A percentile compares a stretch with the other conserved stretches of the same genome.
Conservation (phyloP, 2,113 vertebrate species). For the Pterocles orientalis region DNA sequence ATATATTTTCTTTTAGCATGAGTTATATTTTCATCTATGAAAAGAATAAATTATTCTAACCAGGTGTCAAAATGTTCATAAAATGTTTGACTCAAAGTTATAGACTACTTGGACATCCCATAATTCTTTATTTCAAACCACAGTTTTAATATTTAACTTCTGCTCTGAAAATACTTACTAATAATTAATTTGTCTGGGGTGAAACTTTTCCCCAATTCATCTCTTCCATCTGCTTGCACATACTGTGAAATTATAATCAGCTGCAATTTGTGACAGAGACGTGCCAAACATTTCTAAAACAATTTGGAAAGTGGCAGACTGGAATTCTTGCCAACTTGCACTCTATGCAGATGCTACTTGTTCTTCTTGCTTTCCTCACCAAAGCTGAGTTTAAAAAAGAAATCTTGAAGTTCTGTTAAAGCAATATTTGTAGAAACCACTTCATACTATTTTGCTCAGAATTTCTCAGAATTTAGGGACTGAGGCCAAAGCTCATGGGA, state of each 20-base stretch:
- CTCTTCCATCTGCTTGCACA: constrained; percentile 80
- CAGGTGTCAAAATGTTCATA: constrained; percentile 29
- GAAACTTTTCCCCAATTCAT: constrained; percentile 75
- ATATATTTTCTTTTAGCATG: background rate
- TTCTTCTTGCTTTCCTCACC: constrained; percentile 66
- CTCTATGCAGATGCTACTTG: constrained; percentile 74
- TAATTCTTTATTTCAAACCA: constrained; percentile 51
- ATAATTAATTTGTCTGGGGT: constrained; percentile 77
- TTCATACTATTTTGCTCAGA: constrained; percentile 53
- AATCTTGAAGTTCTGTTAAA: constrained; percentile 65
- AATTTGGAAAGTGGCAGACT: constrained; percentile 81
- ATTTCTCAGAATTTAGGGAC: constrained; percentile 1
- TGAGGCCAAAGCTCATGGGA: background rate
- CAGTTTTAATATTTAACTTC: constrained; percentile 67
- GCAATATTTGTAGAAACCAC: constrained; percentile 55
- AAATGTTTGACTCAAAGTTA: constrained; percentile 32
- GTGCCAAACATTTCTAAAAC: constrained; percentile 82
- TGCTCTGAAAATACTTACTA: constrained; percentile 69
- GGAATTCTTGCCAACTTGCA: constrained; percentile 70
- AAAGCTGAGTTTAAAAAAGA: constrained; percentile 66
- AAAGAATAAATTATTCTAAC: constrained; percentile 8
- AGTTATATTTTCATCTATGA: background rate
- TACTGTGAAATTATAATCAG: constrained; percentile 81
- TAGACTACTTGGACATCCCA: constrained; percentile 4
- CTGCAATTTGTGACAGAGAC: constrained; percentile 79